Percentiles rank a stretch among this genome's conserved stretches.
These are phyloP conservation scores for Trachelus troglodyta DNA, from an alignment of 2,888 invertebrate genomes.

Conservation along the genomic window DNA sequence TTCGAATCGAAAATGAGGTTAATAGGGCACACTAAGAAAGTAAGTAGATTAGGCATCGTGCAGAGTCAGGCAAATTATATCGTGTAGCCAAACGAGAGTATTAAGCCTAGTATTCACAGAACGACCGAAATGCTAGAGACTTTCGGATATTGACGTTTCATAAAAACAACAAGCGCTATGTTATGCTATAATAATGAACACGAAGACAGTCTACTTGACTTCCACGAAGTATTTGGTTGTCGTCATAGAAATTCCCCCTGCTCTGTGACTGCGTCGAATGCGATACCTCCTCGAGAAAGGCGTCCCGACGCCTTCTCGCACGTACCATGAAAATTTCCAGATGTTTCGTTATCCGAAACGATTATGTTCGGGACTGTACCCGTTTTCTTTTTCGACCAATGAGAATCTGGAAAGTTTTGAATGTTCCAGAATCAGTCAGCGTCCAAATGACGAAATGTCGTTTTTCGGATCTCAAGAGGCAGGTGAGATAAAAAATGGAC, in stretches of 20 bases:
- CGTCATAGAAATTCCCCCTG: too few species aligned
- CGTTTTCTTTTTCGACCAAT: background rate
- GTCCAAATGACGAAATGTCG: too few species aligned
- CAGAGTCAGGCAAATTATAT: background rate
- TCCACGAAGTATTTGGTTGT: too few species aligned
- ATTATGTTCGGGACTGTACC: background rate
- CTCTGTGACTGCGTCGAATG: background rate
- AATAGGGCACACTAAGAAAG: background rate
- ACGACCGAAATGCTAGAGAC: background rate
- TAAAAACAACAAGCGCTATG: background rate
- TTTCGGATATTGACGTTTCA: background rate
- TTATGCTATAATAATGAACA: background rate
- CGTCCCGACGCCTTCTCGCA: background rate
- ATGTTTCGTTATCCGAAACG: background rate
- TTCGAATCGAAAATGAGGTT: background rate
- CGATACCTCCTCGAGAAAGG: background rate
- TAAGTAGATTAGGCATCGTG: background rate
- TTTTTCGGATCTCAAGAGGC: background rate
- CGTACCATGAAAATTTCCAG: background rate
- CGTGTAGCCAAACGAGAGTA: background rate
- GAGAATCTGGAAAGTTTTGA: background rate
- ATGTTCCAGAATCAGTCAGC: too few species aligned
- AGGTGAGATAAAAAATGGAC: background rate
- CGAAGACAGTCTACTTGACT: background rate
- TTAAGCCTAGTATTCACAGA: background rate